Evolutionary conservation across 2,797 vertebrate species (phyloP).

Genomic region (Gadopsis marmoratus): DNA sequence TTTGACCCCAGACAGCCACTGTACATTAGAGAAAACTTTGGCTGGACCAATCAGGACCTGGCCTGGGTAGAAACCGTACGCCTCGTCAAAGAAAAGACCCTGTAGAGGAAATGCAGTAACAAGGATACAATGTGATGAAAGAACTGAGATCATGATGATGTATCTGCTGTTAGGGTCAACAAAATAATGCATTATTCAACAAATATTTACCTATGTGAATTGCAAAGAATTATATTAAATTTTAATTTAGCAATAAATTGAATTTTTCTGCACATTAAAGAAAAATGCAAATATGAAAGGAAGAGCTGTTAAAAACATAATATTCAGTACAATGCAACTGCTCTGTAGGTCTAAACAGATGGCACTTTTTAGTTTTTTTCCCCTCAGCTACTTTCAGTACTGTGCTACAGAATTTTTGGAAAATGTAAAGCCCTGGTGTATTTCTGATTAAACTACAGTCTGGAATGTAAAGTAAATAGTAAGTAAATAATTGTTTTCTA

Average conservation of each 20-base stretch:
- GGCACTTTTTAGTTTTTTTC: neutral
- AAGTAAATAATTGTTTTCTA: neutral
- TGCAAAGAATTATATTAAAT: neutral
- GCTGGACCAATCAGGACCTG: constrained; percentile 97
- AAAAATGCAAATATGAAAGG: neutral
- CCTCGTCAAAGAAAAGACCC: constrained; percentile 98
- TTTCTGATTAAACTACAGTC: neutral
- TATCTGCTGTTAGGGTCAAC: neutral
- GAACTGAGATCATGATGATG: neutral
- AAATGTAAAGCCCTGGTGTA: neutral
- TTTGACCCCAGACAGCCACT: constrained; percentile 97
- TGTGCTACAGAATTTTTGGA: neutral
- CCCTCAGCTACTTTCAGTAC: neutral
- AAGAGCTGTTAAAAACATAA: neutral
- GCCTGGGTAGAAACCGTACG: constrained; percentile 97
- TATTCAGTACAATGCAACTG: neutral
- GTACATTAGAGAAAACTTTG: constrained; percentile 96
- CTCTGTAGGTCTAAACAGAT: neutral
- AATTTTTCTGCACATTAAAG: neutral
- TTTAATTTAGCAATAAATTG: neutral
- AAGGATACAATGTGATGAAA: neutral
- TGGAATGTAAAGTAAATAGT: neutral
- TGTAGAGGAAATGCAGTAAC: constrained; percentile 58
- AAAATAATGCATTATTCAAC: neutral
- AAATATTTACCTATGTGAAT: neutral